Conservation (phyloP, 2,888 invertebrate genomes). For the Perdita meconis region DNA sequence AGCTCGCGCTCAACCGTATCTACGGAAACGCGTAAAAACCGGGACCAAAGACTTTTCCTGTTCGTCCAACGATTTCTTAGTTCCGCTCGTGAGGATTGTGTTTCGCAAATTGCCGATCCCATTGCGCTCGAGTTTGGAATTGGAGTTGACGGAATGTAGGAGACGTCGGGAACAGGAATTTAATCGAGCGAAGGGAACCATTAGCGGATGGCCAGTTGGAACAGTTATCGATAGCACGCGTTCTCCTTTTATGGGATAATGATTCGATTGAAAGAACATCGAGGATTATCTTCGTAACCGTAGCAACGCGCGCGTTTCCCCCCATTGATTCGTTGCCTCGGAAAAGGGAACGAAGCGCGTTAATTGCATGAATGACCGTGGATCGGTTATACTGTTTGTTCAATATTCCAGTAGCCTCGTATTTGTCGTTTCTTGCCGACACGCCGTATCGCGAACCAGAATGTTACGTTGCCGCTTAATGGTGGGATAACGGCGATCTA, state of each 20-base stretch:
- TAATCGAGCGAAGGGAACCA: conserved; percentile 16
- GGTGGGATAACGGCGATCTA: conserved; percentile 41
- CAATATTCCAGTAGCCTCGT: conserved; percentile 27
- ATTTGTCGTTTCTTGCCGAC: background rate
- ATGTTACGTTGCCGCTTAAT: conserved; percentile 16
- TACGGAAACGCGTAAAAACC: conserved; percentile 11
- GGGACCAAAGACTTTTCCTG: background rate
- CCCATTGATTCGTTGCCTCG: conserved; percentile 2
- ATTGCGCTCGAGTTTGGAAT: conserved; percentile 8
- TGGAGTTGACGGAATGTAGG: background rate
- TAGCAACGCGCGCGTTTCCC: conserved; percentile 6
- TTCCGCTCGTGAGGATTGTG: background rate
- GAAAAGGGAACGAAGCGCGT: conserved; percentile 6
- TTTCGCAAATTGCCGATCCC: background rate
- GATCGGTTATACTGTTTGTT: conserved; percentile 21
- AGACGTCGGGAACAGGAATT: conserved; percentile 10
- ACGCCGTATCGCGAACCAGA: background rate
- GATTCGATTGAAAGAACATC: conserved; percentile 52
- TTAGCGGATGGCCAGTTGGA: conserved; percentile 16
- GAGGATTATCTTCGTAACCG: conserved; percentile 33
- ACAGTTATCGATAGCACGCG: conserved; percentile 6
- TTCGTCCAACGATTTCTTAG: background rate
- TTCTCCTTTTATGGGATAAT: conserved; percentile 36
- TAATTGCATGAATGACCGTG: conserved; percentile 16
- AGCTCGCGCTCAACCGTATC: conserved; percentile 25